Evolutionary conservation across 2,888 invertebrate genomes (phyloP).

Genomic region (Troglohyphantes excavatus): DNA sequence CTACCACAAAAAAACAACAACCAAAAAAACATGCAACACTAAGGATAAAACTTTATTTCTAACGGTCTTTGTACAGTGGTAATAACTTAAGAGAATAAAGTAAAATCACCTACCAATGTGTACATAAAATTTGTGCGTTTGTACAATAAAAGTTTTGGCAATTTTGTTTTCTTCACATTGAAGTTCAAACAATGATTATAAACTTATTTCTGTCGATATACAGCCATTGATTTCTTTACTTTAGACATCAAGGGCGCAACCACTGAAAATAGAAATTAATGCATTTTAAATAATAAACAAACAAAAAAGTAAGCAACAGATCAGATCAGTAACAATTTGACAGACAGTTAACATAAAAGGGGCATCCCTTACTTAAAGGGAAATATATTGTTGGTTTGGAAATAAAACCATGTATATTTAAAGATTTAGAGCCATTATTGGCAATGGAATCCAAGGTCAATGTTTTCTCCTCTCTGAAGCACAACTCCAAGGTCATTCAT

Average conservation of each 20-base stretch:
- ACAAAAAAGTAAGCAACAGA: not conserved
- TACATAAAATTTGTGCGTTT: slow-evolving; percentile 3
- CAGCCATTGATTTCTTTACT: not conserved
- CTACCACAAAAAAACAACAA: not conserved
- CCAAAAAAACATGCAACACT: not conserved
- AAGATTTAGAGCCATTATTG: no score
- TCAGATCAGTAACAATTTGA: no score
- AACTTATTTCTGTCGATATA: not conserved
- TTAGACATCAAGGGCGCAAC: not conserved
- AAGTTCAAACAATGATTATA: not conserved
- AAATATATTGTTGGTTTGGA: no score
- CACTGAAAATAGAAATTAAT: not conserved
- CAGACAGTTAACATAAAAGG: no score
- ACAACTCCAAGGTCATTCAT: no score
- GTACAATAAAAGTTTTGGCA: slow-evolving; percentile 9
- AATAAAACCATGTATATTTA: no score
- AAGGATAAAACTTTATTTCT: slow-evolving; percentile 5
- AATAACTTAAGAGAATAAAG: not conserved
- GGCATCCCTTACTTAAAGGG: no score
- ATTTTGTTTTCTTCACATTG: not conserved
- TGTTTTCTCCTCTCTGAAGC: no score
- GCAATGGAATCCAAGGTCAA: no score
- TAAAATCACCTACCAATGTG: not conserved
- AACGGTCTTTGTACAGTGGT: slow-evolving; percentile 4
- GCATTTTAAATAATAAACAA: not conserved